phyloP scores from a whole-genome alignment of 2,113 vertebrate genomes.

The Eublepharis macularius region DNA sequence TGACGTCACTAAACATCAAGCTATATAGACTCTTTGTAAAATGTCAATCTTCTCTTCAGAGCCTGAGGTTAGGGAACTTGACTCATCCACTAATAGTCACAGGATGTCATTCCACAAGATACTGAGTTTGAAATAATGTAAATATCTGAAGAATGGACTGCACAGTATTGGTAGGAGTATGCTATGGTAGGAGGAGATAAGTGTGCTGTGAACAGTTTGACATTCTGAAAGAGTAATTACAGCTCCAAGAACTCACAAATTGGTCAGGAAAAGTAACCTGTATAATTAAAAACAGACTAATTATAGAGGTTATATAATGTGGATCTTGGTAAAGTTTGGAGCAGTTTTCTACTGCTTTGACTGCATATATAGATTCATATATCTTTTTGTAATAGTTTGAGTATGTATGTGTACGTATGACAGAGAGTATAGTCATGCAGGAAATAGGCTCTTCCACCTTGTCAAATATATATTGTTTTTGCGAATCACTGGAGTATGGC shows the following conservation, averaged over 20 bases:
- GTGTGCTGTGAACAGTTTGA: background rate
- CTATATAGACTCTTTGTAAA: background rate
- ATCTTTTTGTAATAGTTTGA: background rate
- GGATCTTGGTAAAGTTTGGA: background rate
- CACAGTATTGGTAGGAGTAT: background rate
- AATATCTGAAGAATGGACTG: conserved; percentile 2
- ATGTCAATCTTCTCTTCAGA: background rate
- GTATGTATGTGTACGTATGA: too few species aligned
- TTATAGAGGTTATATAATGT: conserved; percentile 9
- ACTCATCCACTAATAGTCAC: background rate
- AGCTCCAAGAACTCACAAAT: background rate
- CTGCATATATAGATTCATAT: background rate
- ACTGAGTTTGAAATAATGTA: background rate
- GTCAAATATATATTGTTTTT: background rate
- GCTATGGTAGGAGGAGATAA: background rate
- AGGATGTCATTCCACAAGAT: background rate
- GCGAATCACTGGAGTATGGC: background rate
- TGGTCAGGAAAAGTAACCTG: conserved; percentile 18
- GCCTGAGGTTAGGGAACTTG: background rate
- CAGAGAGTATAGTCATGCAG: background rate
- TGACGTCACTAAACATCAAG: too few species aligned
- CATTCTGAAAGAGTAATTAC: conserved; percentile 15
- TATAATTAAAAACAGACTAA: conserved; percentile 29
- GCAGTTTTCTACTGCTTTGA: background rate
- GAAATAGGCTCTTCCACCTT: background rate